Conservation (phyloP, 1,140 invertebrate genomes). For the Anoplophora glabripennis region DNA sequence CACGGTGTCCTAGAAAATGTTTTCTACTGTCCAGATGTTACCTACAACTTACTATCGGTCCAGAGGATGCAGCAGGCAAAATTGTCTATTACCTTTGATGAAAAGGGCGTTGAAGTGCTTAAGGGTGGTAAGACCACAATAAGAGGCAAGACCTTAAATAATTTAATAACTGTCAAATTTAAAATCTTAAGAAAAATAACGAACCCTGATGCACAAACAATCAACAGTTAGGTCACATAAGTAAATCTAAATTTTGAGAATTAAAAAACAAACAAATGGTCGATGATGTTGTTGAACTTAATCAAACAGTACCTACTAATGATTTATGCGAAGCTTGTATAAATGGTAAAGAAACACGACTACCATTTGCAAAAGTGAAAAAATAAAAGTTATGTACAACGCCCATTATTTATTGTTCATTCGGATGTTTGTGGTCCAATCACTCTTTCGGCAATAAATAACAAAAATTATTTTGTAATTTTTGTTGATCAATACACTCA, state of each 20-base stretch:
- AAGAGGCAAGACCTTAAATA: conserved; percentile 37
- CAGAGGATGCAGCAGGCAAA: conserved; percentile 38
- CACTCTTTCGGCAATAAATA: conserved; percentile 40
- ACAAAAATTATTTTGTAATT: conserved; percentile 46
- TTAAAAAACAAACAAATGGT: conserved; percentile 30
- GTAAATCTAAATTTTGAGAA: conserved; percentile 12
- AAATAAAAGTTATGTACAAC: conserved; percentile 43
- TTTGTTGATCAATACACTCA: conserved; percentile 48
- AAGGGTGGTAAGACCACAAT: conserved; percentile 32
- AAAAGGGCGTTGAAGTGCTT: conserved; percentile 32
- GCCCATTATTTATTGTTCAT: conserved; percentile 47
- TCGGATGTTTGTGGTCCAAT: conserved; percentile 52
- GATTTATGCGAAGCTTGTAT: conserved; percentile 51
- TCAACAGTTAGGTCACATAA: conserved; percentile 20
- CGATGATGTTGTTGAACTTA: conserved; percentile 37
- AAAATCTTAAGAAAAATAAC: background rate
- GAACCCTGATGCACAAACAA: background rate
- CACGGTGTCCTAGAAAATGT: background rate
- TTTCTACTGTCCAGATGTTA: conserved; percentile 9
- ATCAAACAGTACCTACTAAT: conserved; percentile 29
- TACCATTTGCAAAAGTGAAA: conserved; percentile 46
- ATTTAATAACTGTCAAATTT: conserved; percentile 29
- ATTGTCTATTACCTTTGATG: conserved; percentile 32
- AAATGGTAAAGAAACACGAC: conserved; percentile 48
- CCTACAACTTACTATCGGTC: conserved; percentile 42